phyloP scores from a whole-genome alignment of 2,888 invertebrate species.

The Timema podura region DNA sequence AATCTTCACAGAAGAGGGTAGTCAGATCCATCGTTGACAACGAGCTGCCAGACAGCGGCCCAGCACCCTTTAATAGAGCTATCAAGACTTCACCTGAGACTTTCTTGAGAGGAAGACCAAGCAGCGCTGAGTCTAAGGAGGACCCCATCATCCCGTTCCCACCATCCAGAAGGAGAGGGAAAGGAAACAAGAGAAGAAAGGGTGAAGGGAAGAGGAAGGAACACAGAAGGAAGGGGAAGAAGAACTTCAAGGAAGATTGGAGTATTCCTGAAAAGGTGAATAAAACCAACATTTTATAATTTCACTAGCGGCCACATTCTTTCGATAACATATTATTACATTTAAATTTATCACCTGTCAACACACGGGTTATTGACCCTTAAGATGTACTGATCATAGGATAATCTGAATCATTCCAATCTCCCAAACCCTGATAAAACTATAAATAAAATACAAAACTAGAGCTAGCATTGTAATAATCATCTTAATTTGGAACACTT shows the following conservation, averaged over 20 bases:
- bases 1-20: slow-evolving; percentile 15
- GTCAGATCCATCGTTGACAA: slow-evolving; percentile 31
- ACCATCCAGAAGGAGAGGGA: slow-evolving; percentile 18
- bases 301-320: too few species aligned
- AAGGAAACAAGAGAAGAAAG: slow-evolving; percentile 21
- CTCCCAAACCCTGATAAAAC: too few species aligned
- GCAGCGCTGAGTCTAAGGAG: neutral
- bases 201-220: slow-evolving; percentile 22
- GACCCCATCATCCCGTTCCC: slow-evolving; percentile 23
- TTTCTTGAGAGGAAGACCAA: slow-evolving; percentile 15
- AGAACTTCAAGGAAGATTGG: slow-evolving; percentile 21
- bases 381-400: too few species aligned
- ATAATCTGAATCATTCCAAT: too few species aligned
- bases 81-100: slow-evolving; percentile 19
- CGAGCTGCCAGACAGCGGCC: slow-evolving; percentile 28
- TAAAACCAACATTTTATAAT: too few species aligned
- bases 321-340: too few species aligned
- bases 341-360: too few species aligned
- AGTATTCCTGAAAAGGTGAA: too few species aligned
- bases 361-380: too few species aligned
- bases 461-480: too few species aligned
- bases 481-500: too few species aligned
- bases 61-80: slow-evolving; percentile 11
- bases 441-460: too few species aligned
- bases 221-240: slow-evolving; percentile 24